Conservation (phyloP, 53 echinoderm and acorn worm genomes). For the Stichopus horrens region DNA sequence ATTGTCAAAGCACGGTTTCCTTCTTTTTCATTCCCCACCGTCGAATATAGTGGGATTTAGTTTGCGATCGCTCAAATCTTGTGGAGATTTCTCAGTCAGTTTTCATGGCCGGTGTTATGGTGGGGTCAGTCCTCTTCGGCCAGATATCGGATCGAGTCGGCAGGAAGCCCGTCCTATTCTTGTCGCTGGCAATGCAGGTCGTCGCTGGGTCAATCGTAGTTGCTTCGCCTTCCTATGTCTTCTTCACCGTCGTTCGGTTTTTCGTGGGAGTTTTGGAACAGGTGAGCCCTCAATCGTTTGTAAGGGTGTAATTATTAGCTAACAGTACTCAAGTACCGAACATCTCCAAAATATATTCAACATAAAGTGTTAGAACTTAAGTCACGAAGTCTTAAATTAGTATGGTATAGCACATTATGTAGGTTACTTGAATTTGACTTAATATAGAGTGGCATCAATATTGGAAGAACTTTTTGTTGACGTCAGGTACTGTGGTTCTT, state of each 20-base stretch:
- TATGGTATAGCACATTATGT: too few relatives aligned
- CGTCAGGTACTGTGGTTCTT: too few relatives aligned
- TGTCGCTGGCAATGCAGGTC: slow-evolving; percentile 78
- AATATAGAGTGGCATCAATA: too few relatives aligned
- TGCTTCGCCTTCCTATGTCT: slow-evolving; percentile 69
- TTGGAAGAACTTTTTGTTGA: too few relatives aligned
- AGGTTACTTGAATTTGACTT: too few relatives aligned
- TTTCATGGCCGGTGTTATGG: slow-evolving; percentile 95
- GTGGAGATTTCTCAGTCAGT: slow-evolving; percentile 80
- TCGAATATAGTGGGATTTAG: slow-evolving; percentile 76
- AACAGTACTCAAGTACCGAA: too few relatives aligned
- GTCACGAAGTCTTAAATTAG: too few relatives aligned
- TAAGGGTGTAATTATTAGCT: too few relatives aligned
- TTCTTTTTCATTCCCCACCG: neutral
- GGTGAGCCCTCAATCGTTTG: slow-evolving; percentile 16
- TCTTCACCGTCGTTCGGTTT: slow-evolving; percentile 77
- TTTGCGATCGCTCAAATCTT: slow-evolving; percentile 59
- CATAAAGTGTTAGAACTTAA: too few relatives aligned
- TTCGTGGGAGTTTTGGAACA: slow-evolving; percentile 73
- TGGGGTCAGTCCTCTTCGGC: slow-evolving; percentile 85
- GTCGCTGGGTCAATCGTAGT: slow-evolving; percentile 66
- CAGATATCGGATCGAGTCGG: slow-evolving; percentile 91
- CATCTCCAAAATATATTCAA: too few relatives aligned
- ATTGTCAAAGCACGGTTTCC: neutral
- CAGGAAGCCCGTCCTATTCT: slow-evolving; percentile 73